These are phyloP conservation scores for Molossus molossus DNA, from an alignment of 2,797 vertebrate species.

Conservation along the genomic window DNA sequence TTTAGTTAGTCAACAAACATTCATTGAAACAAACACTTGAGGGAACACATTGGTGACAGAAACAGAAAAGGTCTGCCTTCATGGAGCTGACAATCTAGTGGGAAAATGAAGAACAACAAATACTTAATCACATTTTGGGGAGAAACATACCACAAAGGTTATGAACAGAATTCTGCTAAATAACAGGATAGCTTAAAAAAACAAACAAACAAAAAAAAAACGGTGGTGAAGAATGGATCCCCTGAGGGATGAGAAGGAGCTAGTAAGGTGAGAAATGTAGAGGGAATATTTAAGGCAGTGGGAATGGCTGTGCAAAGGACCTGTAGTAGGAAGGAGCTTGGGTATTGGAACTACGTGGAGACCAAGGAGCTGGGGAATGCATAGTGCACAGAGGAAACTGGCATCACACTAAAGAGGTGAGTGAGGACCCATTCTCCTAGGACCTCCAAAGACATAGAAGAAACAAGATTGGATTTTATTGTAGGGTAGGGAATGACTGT, in stretches of 20 bases:
- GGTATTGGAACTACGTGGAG: background rate
- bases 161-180: constrained; percentile 44
- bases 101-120: background rate
- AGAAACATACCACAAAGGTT: background rate
- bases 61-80: background rate
- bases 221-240: background rate
- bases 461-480: constrained; percentile 48
- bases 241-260: background rate
- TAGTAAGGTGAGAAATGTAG: background rate
- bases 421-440: background rate
- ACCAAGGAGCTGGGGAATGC: background rate
- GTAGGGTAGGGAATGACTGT: background rate
- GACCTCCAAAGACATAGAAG: background rate
- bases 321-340: background rate
- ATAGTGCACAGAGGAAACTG: background rate
- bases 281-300: constrained; percentile 4
- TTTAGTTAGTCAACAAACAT: background rate
- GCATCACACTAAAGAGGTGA: background rate
- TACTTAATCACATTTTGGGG: background rate
- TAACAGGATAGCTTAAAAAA: background rate
- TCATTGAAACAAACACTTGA: background rate
- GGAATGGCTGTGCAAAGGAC: constrained; percentile 1
- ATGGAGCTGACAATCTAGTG: background rate
- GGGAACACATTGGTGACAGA: background rate
- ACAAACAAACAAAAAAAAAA: background rate